phyloP scores from a whole-genome alignment of 2,888 invertebrate genomes.

The Allacma fusca region DNA sequence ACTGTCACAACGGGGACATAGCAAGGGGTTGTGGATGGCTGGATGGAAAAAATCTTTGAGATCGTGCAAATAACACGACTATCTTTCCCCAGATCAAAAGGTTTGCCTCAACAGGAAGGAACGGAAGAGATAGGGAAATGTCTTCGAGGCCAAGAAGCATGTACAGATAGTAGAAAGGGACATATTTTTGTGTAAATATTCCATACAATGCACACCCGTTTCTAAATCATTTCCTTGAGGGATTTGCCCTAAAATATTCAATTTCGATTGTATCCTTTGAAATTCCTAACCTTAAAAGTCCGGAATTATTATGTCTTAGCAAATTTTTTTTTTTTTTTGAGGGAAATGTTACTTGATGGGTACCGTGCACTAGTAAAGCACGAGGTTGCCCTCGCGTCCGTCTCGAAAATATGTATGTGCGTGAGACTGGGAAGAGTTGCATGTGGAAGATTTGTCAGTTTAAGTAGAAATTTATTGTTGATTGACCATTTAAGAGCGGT shows the following conservation, averaged over 20 bases:
- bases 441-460: constrained; percentile 17
- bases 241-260: neutral
- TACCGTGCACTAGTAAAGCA: no score
- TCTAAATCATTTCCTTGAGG: neutral
- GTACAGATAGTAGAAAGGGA: no score
- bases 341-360: no score
- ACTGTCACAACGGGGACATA: neutral
- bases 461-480: constrained; percentile 18
- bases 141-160: no score
- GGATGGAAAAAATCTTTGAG: neutral
- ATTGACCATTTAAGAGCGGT: constrained; percentile 21
- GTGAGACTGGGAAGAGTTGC: neutral
- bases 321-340: no score
- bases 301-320: neutral
- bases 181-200: no score
- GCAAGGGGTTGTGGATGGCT: no score
- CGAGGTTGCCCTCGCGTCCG: no score
- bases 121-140: neutral
- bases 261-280: neutral
- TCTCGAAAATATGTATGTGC: no score
- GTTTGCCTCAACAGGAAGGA: neutral
- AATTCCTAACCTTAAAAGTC: neutral
- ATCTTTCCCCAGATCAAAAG: constrained; percentile 12
- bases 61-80: neutral
- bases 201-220: neutral